Conservation (phyloP, 2,797 vertebrate genomes). For the Lemur catta region DNA sequence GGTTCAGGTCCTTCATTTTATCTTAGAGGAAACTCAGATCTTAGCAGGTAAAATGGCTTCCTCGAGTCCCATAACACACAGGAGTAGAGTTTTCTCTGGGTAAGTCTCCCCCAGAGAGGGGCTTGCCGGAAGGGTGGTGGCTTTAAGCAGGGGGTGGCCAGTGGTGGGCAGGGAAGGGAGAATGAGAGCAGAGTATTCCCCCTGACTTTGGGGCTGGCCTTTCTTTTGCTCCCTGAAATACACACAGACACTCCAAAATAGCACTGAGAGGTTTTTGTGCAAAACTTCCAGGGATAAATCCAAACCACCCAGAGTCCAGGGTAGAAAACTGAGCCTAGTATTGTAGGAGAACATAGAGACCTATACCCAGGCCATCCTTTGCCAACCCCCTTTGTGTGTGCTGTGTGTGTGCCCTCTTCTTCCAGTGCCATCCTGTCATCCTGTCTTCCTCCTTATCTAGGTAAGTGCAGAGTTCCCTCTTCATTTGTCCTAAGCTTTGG, state of each 20-base stretch:
- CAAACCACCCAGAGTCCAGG: not conserved
- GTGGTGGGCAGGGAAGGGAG: not conserved
- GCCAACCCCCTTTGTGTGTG: not conserved
- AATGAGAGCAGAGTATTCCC: not conserved
- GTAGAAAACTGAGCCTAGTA: not conserved
- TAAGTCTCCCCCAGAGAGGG: not conserved
- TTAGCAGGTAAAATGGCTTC: not conserved
- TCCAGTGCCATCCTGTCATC: not conserved
- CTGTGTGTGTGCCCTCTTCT: not conserved
- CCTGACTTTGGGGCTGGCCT: not conserved
- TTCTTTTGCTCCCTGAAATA: not conserved
- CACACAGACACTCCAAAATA: not conserved
- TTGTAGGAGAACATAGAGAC: not conserved
- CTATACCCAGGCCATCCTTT: not conserved
- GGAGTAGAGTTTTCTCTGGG: not conserved
- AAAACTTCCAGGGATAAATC: not conserved
- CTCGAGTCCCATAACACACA: not conserved
- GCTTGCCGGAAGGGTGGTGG: not conserved
- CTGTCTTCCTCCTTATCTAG: conserved; percentile 6
- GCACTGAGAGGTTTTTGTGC: not conserved
- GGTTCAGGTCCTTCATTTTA: not conserved
- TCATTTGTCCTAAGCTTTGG: conserved; percentile 35
- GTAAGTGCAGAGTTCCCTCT: conserved; percentile 53
- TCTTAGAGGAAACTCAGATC: not conserved
- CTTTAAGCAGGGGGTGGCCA: not conserved